Conservation (phyloP, 2,888 invertebrate species). For the Cyaniris semiargus region DNA sequence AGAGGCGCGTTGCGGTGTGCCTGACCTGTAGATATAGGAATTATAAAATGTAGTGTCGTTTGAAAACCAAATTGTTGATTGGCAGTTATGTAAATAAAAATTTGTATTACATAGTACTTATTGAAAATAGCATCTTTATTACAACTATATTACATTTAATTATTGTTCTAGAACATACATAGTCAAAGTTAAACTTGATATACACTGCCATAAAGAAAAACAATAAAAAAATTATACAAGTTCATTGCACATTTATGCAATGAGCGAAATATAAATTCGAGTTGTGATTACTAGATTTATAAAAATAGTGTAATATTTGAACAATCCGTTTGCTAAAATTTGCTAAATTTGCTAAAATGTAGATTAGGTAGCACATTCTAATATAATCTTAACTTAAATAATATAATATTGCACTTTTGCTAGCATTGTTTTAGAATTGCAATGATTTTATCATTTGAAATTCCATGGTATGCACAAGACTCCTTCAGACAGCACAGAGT, state of each 20-base stretch:
- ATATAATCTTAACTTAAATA: not conserved
- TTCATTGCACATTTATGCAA: not conserved
- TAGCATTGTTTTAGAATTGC: not conserved
- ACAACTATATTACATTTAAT: conserved; percentile 20
- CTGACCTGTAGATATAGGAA: not conserved
- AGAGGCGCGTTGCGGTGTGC: not conserved
- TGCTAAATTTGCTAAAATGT: not conserved
- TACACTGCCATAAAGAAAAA: conserved; percentile 23
- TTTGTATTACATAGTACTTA: not conserved
- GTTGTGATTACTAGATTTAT: conserved; percentile 5
- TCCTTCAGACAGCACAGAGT: conserved; percentile 94
- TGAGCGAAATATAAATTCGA: conserved; percentile 15
- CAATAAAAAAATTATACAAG: not conserved
- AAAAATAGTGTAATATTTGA: conserved; percentile 3
- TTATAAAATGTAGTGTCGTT: not conserved
- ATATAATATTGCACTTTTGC: conserved; percentile 15
- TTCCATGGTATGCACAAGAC: conserved; percentile 97
- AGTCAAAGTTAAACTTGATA: conserved; percentile 3
- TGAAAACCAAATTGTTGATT: not conserved
- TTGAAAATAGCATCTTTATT: conserved; percentile 23
- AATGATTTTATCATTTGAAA: conserved; percentile 79
- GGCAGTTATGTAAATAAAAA: conserved; percentile 5
- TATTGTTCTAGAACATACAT: conserved; percentile 6
- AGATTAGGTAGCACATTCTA: not conserved
- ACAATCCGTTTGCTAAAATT: not conserved